A percentile compares a stretch with the other conserved stretches of the same genome.
Conservation (phyloP, 2,888 invertebrate genomes). For the Pyrochroa serraticornis region DNA sequence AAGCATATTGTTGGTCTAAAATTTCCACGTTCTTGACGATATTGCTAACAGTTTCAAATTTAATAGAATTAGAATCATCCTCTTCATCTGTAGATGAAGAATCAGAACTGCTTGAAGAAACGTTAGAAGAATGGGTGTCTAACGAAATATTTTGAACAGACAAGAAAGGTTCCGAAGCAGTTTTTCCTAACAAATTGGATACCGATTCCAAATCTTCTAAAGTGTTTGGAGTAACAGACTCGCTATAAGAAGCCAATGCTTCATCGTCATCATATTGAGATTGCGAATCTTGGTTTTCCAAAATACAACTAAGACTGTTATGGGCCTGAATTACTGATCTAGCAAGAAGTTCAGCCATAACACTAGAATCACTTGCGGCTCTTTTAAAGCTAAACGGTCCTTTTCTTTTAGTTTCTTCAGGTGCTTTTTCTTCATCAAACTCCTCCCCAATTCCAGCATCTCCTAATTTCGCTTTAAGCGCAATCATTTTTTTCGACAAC, state of each 20-base stretch:
- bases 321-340: conserved; percentile 68
- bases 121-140: conserved; percentile 25
- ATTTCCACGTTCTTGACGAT: conserved; percentile 62
- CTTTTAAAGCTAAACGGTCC: conserved; percentile 58
- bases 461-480: conserved; percentile 63
- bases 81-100: conserved; percentile 50
- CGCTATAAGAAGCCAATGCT: conserved; percentile 2
- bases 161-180: conserved; percentile 38
- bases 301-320: conserved; percentile 65
- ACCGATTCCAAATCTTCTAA: conserved; percentile 37
- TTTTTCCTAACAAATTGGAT: conserved; percentile 37
- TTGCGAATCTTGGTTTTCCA: conserved; percentile 60
- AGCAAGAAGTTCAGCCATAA: conserved; percentile 71
- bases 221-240: conserved; percentile 14
- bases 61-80: conserved; percentile 39
- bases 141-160: conserved; percentile 9
- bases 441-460: conserved; percentile 61
- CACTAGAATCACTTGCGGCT: conserved; percentile 59
- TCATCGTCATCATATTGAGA: conserved; percentile 53
- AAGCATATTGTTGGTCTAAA: conserved; percentile 34
- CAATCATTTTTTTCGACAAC: conserved; percentile 67
- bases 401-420: conserved; percentile 59
- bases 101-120: conserved; percentile 42
- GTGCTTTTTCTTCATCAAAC: conserved; percentile 55
- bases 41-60: conserved; percentile 64